Evolutionary conservation across 1,140 invertebrate genomes (phyloP), one percentile per base, ranked within the genome.

Genomic region (Magallana ariakensis): DNA sequence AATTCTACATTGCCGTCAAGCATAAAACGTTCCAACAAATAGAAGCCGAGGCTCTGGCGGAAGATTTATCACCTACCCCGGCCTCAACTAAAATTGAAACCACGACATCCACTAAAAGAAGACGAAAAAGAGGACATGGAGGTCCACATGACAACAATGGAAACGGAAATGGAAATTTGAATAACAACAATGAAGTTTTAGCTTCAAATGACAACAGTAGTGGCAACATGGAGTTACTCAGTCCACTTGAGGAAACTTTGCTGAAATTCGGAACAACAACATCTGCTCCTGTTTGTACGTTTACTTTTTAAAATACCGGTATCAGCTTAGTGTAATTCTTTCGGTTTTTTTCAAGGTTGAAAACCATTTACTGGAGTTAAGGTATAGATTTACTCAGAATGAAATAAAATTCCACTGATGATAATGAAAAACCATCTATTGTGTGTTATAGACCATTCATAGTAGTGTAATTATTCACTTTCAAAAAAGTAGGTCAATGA

Each of bases 1-100:
- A 60, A 16, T 90, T 80, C 80, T 75, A 90, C 15, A 88, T 90
- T n/a, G 89, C 87, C 13, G 70, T 90, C 13, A 90, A 90, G 53
- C 89, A 90, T 70, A 58, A 56, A 7, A 80, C 54, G 11, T 70
- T 85, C 80, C 55, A 70, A 80, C 80, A 90, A 15, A 33, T 87
- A 22, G 15, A 53, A 16, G 22, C 75, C 46, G 22, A 53, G 8
- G 22, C 19, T 5, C 2, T 46, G 55, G 26, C 53, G 5, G 83
- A 62, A 33, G 54, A 13, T 2, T 80, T 84, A 53, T 16, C 70
- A 11, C 87, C 85, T 33, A 90, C 88, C 6, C 85, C 87, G 10
- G 85, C 87, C 26, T 87, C 83, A 0, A 83, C 57, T 11, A 80
- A 70, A 6, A 81, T 85, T 1, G 33, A 33, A 3, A 89, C 88